These are phyloP conservation scores for Caenorhabditis afra DNA, from an alignment of 2,888 invertebrate genomes.

Conservation along the genomic window DNA sequence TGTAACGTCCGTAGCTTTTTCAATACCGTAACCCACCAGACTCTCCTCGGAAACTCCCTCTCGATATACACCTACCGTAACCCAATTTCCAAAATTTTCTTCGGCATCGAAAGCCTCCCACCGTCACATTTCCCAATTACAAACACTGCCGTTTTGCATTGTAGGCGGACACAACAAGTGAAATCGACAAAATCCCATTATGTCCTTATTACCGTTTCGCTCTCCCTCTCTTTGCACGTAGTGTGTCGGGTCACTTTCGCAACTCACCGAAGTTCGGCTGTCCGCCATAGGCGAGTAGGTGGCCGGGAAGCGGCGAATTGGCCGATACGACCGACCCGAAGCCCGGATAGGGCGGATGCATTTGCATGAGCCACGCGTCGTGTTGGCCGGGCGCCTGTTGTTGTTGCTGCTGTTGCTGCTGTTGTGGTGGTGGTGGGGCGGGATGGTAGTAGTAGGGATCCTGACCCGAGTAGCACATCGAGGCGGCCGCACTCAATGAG, in stretches of 20 bases:
- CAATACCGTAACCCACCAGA: too few species aligned
- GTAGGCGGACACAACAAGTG: too few species aligned
- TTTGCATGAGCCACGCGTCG: slow-evolving; percentile 52
- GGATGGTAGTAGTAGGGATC: slow-evolving; percentile 46
- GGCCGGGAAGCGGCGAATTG: slow-evolving; percentile 30
- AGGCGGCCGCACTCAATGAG: slow-evolving; percentile 29
- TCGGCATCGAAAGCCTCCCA: too few species aligned
- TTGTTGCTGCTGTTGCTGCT: neutral
- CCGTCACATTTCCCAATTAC: neutral
- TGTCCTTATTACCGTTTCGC: neutral
- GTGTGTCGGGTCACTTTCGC: too few species aligned
- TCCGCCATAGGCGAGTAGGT: slow-evolving; percentile 41
- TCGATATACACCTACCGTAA: too few species aligned
- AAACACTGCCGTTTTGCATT: too few species aligned
- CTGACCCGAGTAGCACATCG: slow-evolving; percentile 39
- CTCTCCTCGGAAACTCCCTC: too few species aligned
- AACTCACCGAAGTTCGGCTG: slow-evolving; percentile 38
- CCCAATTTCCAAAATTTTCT: too few species aligned
- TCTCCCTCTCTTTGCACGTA: neutral
- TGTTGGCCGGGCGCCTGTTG: neutral
- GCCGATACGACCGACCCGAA: slow-evolving; percentile 26
- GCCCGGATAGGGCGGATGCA: slow-evolving; percentile 38
- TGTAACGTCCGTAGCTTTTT: too few species aligned
- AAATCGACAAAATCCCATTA: too few species aligned
- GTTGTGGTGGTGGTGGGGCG: slow-evolving; percentile 24